A percentile compares a stretch with the other conserved stretches of the same genome.
Conservation (phyloP, 2,797 vertebrate genomes). For the Kryptolebias ocellatus region DNA sequence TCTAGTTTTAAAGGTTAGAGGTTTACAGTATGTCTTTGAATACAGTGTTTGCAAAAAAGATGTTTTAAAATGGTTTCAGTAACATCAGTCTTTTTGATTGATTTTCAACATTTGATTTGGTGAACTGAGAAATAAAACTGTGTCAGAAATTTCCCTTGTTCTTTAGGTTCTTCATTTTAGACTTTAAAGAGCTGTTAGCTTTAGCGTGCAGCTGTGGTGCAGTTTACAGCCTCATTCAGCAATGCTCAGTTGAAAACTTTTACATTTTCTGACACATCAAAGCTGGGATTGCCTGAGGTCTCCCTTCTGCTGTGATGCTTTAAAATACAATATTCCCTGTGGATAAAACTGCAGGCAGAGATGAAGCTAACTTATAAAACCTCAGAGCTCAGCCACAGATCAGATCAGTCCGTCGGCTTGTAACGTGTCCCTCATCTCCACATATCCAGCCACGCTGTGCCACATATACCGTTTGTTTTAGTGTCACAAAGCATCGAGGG, state of each 20-base stretch:
- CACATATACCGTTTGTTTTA: neutral
- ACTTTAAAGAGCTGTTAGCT: neutral
- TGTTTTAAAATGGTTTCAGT: too few species aligned
- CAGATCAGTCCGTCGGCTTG: constrained; percentile 9
- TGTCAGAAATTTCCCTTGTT: too few species aligned
- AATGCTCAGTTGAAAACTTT: too few species aligned
- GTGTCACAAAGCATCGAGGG: neutral
- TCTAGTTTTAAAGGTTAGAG: too few species aligned
- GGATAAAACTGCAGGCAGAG: constrained; percentile 27
- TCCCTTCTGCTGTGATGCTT: constrained; percentile 5
- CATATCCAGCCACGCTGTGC: neutral
- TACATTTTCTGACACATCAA: neutral
- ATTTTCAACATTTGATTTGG: too few species aligned
- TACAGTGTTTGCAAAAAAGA: too few species aligned
- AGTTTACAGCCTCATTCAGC: too few species aligned
- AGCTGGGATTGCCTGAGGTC: neutral
- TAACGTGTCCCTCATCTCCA: neutral
- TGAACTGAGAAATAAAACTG: too few species aligned
- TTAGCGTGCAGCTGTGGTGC: neutral
- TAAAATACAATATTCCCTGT: constrained; percentile 39
- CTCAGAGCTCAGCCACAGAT: neutral
- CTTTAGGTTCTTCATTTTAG: neutral
- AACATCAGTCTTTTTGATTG: too few species aligned
- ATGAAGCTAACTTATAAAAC: neutral
- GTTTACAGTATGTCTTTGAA: too few species aligned